Evolutionary conservation across 2,888 invertebrate species (phyloP).

Genomic region (Deroplatys truncata): DNA sequence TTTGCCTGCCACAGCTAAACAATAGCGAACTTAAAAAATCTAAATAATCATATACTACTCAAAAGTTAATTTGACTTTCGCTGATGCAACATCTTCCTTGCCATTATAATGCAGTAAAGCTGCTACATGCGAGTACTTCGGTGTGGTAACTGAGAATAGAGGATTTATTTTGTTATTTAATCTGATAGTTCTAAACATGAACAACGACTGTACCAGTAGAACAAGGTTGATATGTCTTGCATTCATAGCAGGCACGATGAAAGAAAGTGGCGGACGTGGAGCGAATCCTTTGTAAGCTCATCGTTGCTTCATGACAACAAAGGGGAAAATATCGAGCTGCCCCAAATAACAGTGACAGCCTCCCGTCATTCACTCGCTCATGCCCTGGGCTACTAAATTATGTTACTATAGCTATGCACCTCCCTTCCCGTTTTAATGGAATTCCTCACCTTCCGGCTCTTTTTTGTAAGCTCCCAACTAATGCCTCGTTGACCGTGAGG

Average conservation of each 20-base stretch:
- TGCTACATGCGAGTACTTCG: no score
- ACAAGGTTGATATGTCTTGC: not conserved
- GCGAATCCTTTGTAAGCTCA: not conserved
- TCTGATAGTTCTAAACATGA: no score
- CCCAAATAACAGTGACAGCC: not conserved
- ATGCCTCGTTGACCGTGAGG: not conserved
- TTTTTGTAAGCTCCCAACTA: not conserved
- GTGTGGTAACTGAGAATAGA: no score
- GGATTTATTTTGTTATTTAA: no score
- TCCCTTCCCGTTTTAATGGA: not conserved
- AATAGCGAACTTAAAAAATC: no score
- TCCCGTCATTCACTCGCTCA: no score
- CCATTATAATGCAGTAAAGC: no score
- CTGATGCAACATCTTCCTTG: no score
- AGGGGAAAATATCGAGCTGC: not conserved
- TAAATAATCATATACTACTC: no score
- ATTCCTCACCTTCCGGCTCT: not conserved
- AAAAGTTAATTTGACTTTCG: no score
- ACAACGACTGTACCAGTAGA: not conserved
- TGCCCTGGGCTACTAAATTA: not conserved
- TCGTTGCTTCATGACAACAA: not conserved
- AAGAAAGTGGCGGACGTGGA: not conserved
- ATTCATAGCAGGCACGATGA: not conserved
- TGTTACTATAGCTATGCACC: no score
- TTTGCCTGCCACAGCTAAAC: no score